Evolutionary conservation across 2,888 invertebrate species (phyloP).

Genomic region (Tuta absoluta): DNA sequence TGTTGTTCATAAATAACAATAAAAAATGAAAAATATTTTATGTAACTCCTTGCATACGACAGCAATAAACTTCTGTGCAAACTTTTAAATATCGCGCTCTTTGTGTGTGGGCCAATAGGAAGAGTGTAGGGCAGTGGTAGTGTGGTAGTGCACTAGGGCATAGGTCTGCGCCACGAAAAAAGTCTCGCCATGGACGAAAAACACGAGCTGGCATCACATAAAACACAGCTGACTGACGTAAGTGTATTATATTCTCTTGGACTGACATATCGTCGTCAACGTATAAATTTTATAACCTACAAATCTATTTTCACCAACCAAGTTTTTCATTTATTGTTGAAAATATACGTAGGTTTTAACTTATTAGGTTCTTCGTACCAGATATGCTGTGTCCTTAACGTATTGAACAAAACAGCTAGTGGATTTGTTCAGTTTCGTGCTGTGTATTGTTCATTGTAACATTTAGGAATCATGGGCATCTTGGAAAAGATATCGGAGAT

Average conservation of each 20-base stretch:
- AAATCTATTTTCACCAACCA: background rate
- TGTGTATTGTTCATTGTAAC: slow-evolving; percentile 33
- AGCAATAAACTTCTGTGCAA: too few species aligned
- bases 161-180: too few species aligned
- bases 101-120: too few species aligned
- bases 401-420: background rate
- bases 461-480: slow-evolving; percentile 91
- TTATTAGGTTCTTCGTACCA: background rate
- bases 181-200: too few species aligned
- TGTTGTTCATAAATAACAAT: too few species aligned
- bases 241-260: too few species aligned
- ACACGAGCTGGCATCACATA: too few species aligned
- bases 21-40: too few species aligned
- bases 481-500: slow-evolving; percentile 99
- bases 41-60: too few species aligned
- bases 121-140: too few species aligned
- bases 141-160: too few species aligned
- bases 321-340: background rate
- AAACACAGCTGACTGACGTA: background rate
- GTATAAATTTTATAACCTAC: background rate
- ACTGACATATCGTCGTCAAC: background rate
- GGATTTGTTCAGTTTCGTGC: slow-evolving; percentile 29
- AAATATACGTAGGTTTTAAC: background rate
- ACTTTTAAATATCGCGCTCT: too few species aligned
- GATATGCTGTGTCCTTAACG: slow-evolving; percentile 7